phyloP scores from a whole-genome alignment of 2,797 vertebrate genomes.

The Clarias laeviceps region DNA sequence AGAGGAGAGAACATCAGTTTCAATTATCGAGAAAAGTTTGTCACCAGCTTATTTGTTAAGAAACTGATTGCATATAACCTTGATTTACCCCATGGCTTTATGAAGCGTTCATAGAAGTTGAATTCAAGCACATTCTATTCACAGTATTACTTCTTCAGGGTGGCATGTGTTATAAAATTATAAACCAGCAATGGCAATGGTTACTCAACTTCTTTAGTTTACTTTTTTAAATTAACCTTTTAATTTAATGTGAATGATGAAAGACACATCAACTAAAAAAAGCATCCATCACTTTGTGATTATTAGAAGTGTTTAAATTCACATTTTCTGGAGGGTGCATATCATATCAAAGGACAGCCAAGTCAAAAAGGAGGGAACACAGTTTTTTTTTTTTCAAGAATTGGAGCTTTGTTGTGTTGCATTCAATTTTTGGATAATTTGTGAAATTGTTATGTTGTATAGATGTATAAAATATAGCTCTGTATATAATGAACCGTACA shows the following conservation, averaged over 20 bases:
- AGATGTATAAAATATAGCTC: no score
- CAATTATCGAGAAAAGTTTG: neutral
- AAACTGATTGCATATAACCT: neutral
- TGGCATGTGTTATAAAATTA: neutral
- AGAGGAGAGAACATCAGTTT: neutral
- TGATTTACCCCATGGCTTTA: neutral
- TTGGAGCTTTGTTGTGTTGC: no score
- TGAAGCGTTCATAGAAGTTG: neutral
- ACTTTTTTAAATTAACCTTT: neutral
- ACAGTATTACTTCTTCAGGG: neutral
- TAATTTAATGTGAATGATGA: neutral
- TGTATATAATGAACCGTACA: no score
- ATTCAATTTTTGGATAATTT: no score
- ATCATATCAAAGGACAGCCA: no score
- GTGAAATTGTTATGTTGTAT: no score
- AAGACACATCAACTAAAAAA: neutral
- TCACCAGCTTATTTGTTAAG: neutral
- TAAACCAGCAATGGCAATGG: neutral
- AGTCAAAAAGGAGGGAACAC: no score
- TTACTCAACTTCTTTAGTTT: neutral
- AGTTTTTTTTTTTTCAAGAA: no score
- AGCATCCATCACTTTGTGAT: neutral
- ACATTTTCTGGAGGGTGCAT: neutral
- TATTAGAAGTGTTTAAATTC: neutral
- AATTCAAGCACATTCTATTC: neutral